These are phyloP conservation scores for Atethmia centrago DNA, from an alignment of 2,888 invertebrate species.

Conservation along the genomic window DNA sequence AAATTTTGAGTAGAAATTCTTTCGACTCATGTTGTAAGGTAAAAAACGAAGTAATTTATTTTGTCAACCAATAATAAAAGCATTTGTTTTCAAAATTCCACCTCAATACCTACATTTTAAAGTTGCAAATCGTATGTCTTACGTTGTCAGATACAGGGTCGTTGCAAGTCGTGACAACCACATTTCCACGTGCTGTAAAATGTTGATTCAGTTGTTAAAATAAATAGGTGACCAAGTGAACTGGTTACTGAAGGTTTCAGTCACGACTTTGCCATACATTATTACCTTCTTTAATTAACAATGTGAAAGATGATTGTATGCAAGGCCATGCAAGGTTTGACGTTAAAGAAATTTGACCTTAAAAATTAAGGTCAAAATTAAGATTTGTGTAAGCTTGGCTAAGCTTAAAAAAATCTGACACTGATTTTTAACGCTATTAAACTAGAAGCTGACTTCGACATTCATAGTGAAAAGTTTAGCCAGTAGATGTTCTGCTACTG, in stretches of 20 bases:
- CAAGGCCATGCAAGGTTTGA: neutral
- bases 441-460: neutral
- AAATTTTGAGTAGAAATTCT: neutral
- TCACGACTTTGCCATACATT: constrained; percentile 22
- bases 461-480: neutral
- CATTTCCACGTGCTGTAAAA: constrained; percentile 30
- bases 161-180: constrained; percentile 43
- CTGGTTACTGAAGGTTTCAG: constrained; percentile 40
- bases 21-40: neutral
- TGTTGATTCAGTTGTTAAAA: constrained; percentile 47
- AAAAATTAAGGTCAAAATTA: too few species aligned
- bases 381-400: too few species aligned
- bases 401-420: too few species aligned
- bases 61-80: neutral
- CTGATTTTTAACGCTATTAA: neutral
- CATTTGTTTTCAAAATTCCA: neutral
- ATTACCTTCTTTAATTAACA: constrained; percentile 7
- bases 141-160: neutral
- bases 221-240: constrained; percentile 60
- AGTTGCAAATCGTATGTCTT: constrained; percentile 5
- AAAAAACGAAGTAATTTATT: neutral
- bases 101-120: neutral
- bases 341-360: too few species aligned
- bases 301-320: neutral
- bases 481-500: neutral